These are phyloP conservation scores for Apeira syringaria DNA, from an alignment of 2,888 invertebrate genomes.

Conservation along the genomic window DNA sequence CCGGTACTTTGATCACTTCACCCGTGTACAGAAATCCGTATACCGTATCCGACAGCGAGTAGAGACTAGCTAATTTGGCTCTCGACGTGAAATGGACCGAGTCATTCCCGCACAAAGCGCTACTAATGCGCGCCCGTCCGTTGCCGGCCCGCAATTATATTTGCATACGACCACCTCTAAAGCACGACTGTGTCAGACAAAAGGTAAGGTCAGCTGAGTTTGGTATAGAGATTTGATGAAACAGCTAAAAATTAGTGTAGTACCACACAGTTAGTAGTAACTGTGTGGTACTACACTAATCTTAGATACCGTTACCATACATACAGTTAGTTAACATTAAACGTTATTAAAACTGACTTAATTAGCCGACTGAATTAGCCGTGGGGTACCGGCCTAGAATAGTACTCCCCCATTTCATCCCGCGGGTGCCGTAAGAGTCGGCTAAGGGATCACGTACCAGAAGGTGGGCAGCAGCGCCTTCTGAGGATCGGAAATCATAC, in stretches of 20 bases:
- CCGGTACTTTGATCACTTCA: slow-evolving; percentile 24
- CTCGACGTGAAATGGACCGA: slow-evolving; percentile 73
- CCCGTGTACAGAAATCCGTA: slow-evolving; percentile 41
- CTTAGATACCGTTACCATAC: no score
- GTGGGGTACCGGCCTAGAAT: no score
- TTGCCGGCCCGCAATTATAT: slow-evolving; percentile 71
- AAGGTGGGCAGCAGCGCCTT: no score
- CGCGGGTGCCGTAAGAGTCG: no score
- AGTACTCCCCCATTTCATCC: no score
- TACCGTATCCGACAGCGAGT: slow-evolving; percentile 47
- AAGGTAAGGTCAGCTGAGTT: slow-evolving; percentile 48
- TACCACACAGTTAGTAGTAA: no score
- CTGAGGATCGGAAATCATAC: no score
- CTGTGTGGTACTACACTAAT: no score
- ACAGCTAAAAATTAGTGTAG: background rate
- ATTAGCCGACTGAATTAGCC: no score
- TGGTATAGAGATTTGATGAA: slow-evolving; percentile 4
- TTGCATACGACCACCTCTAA: slow-evolving; percentile 69
- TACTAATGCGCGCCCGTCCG: slow-evolving; percentile 69
- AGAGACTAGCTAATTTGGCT: slow-evolving; percentile 66
- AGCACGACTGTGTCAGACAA: slow-evolving; percentile 49
- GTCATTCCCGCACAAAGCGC: slow-evolving; percentile 72
- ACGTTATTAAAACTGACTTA: no score
- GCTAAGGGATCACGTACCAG: no score
- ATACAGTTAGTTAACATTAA: no score